These are phyloP conservation scores for Eupithecia subumbrata DNA, from an alignment of 2,888 invertebrate genomes.

Conservation along the genomic window DNA sequence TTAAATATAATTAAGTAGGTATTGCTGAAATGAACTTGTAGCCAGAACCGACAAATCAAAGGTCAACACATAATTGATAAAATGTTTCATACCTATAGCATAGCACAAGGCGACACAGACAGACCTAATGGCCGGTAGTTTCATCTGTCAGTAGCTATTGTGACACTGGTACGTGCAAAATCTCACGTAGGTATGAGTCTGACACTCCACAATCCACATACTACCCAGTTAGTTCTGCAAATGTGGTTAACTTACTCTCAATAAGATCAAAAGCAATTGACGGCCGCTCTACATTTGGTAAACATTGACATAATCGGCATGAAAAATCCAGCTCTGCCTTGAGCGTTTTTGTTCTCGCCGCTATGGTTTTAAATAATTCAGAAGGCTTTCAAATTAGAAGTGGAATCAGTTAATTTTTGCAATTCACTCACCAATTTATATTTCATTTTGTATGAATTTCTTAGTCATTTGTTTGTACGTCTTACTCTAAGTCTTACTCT, in stretches of 20 bases:
- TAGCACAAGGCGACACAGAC: not conserved
- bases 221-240: not conserved
- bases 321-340: not conserved
- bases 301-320: not conserved
- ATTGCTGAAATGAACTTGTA: constrained; percentile 2
- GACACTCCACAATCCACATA: not conserved
- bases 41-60: not conserved
- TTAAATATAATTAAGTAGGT: not conserved
- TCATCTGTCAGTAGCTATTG: not conserved
- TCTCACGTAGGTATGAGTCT: not conserved
- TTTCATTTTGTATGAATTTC: too few relatives aligned
- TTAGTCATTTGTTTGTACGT: too few relatives aligned
- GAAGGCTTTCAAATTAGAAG: too few relatives aligned
- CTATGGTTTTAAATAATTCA: too few relatives aligned
- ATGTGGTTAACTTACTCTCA: not conserved
- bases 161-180: constrained; percentile 1
- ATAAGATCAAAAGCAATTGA: not conserved
- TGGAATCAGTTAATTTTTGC: too few relatives aligned
- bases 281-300: not conserved
- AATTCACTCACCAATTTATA: too few relatives aligned
- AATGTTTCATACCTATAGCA: not conserved
- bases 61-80: constrained; percentile 6
- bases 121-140: not conserved
- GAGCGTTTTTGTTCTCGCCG: too few relatives aligned
- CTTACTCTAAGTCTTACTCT: too few relatives aligned